These are phyloP conservation scores for Lepeophtheirus nordmannii DNA, from an alignment of 2,888 invertebrate genomes.

Conservation along the genomic window DNA sequence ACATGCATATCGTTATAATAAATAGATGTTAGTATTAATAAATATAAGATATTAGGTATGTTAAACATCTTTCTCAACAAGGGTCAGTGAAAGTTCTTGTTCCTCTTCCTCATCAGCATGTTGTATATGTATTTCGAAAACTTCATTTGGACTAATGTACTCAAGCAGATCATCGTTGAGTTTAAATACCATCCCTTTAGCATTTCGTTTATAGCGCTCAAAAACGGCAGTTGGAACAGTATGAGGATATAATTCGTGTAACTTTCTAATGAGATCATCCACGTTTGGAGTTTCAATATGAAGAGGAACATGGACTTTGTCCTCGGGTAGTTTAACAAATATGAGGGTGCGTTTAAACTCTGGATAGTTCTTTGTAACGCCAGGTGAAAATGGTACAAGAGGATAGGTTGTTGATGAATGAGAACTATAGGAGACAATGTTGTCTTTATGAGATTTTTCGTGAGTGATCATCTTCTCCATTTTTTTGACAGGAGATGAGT, in stretches of 20 bases:
- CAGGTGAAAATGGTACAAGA: background rate
- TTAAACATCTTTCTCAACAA: background rate
- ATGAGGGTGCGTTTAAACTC: background rate
- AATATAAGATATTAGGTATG: no score
- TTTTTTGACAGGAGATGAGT: background rate
- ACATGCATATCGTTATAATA: no score
- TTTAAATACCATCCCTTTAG: background rate
- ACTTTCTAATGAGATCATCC: background rate
- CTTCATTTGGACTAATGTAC: background rate
- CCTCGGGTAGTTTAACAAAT: background rate
- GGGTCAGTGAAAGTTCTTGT: background rate
- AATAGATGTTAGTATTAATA: no score
- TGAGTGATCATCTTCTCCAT: background rate
- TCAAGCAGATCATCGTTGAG: background rate
- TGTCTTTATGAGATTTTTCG: background rate
- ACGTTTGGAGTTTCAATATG: background rate
- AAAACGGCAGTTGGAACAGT: background rate
- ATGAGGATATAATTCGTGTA: background rate
- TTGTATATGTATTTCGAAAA: background rate
- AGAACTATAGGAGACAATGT: no score
- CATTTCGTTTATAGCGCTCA: background rate
- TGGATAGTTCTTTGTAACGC: background rate
- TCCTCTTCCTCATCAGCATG: background rate
- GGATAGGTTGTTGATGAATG: background rate
- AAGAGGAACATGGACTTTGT: background rate